Percentiles rank a stretch among this genome's conserved stretches.
Conservation (phyloP, 1,140 invertebrate genomes). For the Macrocentrus cingulum region DNA sequence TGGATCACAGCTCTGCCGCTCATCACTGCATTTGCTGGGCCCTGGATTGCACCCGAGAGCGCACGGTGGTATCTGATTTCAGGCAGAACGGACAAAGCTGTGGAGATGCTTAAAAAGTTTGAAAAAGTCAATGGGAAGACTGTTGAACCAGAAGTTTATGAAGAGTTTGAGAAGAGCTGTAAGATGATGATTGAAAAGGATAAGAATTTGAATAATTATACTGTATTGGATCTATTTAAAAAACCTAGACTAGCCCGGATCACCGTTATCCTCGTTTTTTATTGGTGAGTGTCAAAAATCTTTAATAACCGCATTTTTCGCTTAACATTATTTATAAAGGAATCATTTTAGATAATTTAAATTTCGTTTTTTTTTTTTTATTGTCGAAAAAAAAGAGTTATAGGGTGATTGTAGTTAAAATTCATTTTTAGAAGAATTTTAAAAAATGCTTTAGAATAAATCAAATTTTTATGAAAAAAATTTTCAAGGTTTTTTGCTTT, state of each 20-base stretch:
- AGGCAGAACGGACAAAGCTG: slow-evolving; percentile 75
- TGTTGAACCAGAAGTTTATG: slow-evolving; percentile 71
- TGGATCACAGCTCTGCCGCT: slow-evolving; percentile 75
- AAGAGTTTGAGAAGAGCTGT: slow-evolving; percentile 72
- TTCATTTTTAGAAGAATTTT: too few relatives aligned
- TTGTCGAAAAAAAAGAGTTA: too few relatives aligned
- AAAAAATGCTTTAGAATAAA: too few relatives aligned
- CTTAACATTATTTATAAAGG: too few relatives aligned
- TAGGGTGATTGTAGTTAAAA: too few relatives aligned
- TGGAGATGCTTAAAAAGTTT: slow-evolving; percentile 77
- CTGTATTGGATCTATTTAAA: slow-evolving; percentile 76
- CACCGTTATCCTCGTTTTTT: slow-evolving; percentile 72
- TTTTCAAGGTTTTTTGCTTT: too few relatives aligned
- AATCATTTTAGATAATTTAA: too few relatives aligned
- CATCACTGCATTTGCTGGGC: slow-evolving; percentile 68
- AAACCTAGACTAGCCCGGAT: slow-evolving; percentile 72
- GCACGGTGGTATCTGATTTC: slow-evolving; percentile 79
- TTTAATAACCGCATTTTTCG: too few relatives aligned
- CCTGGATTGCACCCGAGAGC: slow-evolving; percentile 79
- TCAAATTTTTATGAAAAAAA: too few relatives aligned
- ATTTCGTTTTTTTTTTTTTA: too few relatives aligned
- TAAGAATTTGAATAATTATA: slow-evolving; percentile 68
- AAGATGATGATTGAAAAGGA: slow-evolving; percentile 66
- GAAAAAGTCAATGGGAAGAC: slow-evolving; percentile 75
- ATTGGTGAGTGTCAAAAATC: slow-evolving; percentile 75